Base-by-base conservation (phyloP, 1,140 invertebrate species). In the Acromyrmex heyeri region DNA sequence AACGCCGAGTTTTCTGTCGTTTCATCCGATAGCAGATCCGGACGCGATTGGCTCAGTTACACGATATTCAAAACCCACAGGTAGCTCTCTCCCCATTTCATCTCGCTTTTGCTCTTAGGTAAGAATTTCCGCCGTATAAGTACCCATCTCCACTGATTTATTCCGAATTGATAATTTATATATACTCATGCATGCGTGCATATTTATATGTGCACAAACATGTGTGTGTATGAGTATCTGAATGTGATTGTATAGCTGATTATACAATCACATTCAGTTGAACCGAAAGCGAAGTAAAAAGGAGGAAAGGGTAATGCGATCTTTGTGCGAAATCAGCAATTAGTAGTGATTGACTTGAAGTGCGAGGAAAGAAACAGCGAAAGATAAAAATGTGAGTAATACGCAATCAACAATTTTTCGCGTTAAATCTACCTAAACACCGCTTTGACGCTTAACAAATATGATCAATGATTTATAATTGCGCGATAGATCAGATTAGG, bases 1-100 rank as follows among this genome's bases (percentile, higher is more conserved):
- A 90, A 91, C 91, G 85, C 65, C 82, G 72, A 87, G 89, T 87
- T 88, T 88, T 72, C 83, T 81, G 77, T 18, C 88, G 69, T 86
- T n/a, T 34, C 24, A 44, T 67, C 65, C 73, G 55, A 38, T 27
- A 24, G 8, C 24, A 10, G 61, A 82, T 53, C 87, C 67, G 87
- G 5, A 16, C 65, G 75, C 10, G 30, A 73, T 48, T 53, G 10
- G 38, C 76, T 67, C 24, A 65, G 57, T 85, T 72, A 72, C 64
- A 89, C 53, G 53, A 64, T 55, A 82, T 44, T 7, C 27, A 57
- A 34, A 77, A 53, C 30, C 61, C 2, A 1, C 18, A 21, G 67
- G 24, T 24, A 24, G 24, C 24, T 4, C 1, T 48, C 38, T 50
- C 16, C 24, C 48, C 21, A 16, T 55, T 38, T 72, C 21, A 59